A percentile compares a stretch with the other conserved stretches of the same genome.
These are phyloP conservation scores for Nyctalus aviator DNA, from an alignment of 2,797 vertebrate species.

Conservation along the genomic window DNA sequence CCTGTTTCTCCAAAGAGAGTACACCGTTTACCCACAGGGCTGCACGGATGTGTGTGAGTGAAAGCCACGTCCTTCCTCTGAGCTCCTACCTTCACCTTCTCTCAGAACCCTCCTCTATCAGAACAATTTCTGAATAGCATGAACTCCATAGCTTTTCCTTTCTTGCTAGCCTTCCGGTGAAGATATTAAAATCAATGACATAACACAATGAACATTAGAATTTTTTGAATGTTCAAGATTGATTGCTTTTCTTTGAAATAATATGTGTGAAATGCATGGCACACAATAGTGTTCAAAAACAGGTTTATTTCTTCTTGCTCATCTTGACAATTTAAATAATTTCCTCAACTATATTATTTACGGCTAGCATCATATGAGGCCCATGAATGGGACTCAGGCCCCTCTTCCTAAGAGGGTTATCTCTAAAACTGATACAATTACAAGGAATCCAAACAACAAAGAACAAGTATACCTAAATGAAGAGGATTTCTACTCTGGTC, in stretches of 20 bases:
- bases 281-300: neutral
- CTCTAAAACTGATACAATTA: slow-evolving; percentile 1
- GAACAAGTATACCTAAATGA: neutral
- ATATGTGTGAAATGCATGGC: neutral
- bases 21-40: neutral
- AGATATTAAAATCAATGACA: neutral
- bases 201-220: slow-evolving; percentile 41
- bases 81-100: neutral
- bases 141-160: slow-evolving; percentile 10
- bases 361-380: neutral
- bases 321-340: slow-evolving; percentile 41
- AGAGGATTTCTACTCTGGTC: neutral
- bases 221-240: slow-evolving; percentile 41
- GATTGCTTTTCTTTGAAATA: slow-evolving; percentile 42
- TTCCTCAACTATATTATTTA: neutral
- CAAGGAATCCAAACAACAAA: slow-evolving; percentile 18
- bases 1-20: neutral
- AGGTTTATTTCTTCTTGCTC: slow-evolving; percentile 36
- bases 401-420: slow-evolving; percentile 28
- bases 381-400: neutral
- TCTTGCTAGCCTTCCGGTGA: neutral
- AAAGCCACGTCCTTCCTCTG: neutral
- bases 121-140: slow-evolving; percentile 23
- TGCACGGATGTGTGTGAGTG: neutral
- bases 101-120: neutral